Evolutionary conservation across 2,888 invertebrate genomes (phyloP).

Genomic region (Acrobasis repandana): DNA sequence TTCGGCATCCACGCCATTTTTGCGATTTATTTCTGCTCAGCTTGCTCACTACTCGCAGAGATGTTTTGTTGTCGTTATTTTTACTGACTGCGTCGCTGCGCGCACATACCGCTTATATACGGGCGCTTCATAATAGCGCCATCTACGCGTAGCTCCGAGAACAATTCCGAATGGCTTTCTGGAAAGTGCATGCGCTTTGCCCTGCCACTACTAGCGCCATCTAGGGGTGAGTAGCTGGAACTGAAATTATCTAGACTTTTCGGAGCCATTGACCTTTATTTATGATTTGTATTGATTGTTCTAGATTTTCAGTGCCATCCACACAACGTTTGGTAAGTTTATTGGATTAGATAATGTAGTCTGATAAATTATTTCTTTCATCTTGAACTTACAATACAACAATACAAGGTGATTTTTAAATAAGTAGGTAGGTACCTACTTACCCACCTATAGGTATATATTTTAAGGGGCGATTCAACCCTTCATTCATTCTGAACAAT

Average conservation of each 20-base stretch:
- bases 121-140: slow-evolving; percentile 41
- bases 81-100: slow-evolving; percentile 24
- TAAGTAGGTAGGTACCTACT: not conserved
- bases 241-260: not conserved
- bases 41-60: slow-evolving; percentile 3
- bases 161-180: slow-evolving; percentile 28
- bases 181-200: slow-evolving; percentile 5
- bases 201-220: slow-evolving; percentile 40
- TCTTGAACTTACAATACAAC: not conserved
- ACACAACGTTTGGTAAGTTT: too few relatives aligned
- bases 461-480: too few relatives aligned
- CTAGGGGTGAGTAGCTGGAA: slow-evolving; percentile 47
- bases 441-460: too few relatives aligned
- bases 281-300: not conserved
- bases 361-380: not conserved
- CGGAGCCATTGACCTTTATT: slow-evolving; percentile 4
- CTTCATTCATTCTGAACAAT: too few relatives aligned
- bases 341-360: not conserved
- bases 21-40: not conserved
- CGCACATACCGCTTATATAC: slow-evolving; percentile 41
- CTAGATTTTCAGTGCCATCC: not conserved
- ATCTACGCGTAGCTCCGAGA: slow-evolving; percentile 51
- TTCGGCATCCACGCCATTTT: slow-evolving; percentile 64
- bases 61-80: slow-evolving; percentile 27
- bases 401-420: too few relatives aligned